These are phyloP conservation scores for Chloromyia formosa DNA, from an alignment of 2,888 invertebrate genomes.

Conservation along the genomic window DNA sequence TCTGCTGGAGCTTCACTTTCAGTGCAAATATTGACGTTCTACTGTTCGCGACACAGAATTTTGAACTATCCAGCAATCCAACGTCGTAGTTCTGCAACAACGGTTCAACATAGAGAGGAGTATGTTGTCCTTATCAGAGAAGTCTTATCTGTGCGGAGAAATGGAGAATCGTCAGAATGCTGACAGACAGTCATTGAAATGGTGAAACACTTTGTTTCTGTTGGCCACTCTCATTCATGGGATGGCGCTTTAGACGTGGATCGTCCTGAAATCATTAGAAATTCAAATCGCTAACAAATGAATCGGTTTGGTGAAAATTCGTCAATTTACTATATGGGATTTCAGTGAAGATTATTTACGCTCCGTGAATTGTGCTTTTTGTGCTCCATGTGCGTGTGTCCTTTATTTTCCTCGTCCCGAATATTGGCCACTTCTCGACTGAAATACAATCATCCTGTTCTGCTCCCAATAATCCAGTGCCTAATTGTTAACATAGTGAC, in stretches of 20 bases:
- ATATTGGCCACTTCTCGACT: background rate
- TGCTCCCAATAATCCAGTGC: slow-evolving; percentile 31
- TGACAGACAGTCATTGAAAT: background rate
- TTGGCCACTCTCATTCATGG: no score
- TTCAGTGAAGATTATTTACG: slow-evolving; percentile 1
- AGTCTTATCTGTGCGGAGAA: background rate
- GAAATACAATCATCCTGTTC: slow-evolving; percentile 5
- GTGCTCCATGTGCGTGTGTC: background rate
- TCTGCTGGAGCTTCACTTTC: slow-evolving; percentile 43
- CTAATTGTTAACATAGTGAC: slow-evolving; percentile 35
- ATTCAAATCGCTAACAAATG: background rate
- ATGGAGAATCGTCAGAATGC: background rate
- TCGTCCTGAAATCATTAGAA: background rate
- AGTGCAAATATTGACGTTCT: slow-evolving; percentile 50
- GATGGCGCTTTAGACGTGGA: no score
- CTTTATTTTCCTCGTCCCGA: background rate
- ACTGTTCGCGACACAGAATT: slow-evolving; percentile 24
- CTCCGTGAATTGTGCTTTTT: background rate
- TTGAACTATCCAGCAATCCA: background rate
- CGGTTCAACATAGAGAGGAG: background rate
- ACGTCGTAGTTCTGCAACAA: slow-evolving; percentile 9
- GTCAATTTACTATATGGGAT: slow-evolving; percentile 6
- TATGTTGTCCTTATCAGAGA: slow-evolving; percentile 21
- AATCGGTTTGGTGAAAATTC: background rate
- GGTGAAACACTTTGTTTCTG: background rate